Evolutionary conservation across 1,140 invertebrate species (phyloP).

Genomic region (Polyergus mexicanus): DNA sequence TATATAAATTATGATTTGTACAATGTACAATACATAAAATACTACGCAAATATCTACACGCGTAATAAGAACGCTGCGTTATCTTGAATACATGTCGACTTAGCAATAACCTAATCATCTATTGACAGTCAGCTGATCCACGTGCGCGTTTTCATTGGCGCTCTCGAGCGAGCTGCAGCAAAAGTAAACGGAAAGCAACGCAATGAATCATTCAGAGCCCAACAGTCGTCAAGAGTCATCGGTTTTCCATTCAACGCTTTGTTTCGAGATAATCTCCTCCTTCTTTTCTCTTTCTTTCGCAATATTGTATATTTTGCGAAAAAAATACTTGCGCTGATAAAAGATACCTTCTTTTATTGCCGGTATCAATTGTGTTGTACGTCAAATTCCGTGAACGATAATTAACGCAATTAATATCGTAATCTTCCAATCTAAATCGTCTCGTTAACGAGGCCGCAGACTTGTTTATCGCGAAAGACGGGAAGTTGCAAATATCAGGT

Average conservation of each 20-base stretch:
- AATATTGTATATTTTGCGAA: too few relatives aligned
- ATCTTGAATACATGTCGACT: not conserved
- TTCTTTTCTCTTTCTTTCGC: too few relatives aligned
- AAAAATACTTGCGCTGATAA: too few relatives aligned
- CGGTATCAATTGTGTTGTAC: too few relatives aligned
- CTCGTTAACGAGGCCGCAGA: too few relatives aligned
- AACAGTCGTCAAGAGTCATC: not conserved
- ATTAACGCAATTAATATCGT: too few relatives aligned
- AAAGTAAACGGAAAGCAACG: slow-evolving; percentile 5
- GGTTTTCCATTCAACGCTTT: not conserved
- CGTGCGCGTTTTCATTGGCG: slow-evolving; percentile 3
- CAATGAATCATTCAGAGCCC: not conserved
- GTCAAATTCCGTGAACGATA: too few relatives aligned
- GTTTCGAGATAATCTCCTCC: too few relatives aligned
- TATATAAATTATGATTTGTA: not conserved
- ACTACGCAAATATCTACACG: not conserved
- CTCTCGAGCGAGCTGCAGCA: not conserved
- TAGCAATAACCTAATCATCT: not conserved
- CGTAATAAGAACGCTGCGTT: not conserved
- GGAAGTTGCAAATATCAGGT: not conserved
- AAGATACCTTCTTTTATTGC: too few relatives aligned
- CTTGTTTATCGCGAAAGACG: not conserved
- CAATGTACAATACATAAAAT: not conserved
- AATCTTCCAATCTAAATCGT: too few relatives aligned
- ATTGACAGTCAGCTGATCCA: not conserved